phyloP scores from a whole-genome alignment of 1,140 invertebrate species.

The Diorhabda sublineata region DNA sequence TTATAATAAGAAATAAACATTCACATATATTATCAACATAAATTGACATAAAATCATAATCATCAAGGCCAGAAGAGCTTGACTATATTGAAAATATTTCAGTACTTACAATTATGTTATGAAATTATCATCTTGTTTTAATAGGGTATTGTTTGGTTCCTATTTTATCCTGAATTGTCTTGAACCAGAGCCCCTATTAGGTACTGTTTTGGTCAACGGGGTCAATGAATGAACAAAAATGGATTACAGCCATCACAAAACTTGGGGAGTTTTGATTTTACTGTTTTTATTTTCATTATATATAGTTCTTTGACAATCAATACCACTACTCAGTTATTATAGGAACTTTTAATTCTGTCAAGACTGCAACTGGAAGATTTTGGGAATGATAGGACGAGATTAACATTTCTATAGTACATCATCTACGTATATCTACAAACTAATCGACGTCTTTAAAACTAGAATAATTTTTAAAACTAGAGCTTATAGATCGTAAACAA shows the following conservation, averaged over 20 bases:
- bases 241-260: neutral
- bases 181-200: constrained; percentile 7
- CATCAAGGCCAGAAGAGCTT: neutral
- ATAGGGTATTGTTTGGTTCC: neutral
- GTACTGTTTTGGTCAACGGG: constrained; percentile 15
- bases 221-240: constrained; percentile 4
- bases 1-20: constrained; percentile 1
- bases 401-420: too few species aligned
- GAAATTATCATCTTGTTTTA: neutral
- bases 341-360: too few species aligned
- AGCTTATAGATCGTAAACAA: too few species aligned
- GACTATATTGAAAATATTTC: constrained; percentile 4
- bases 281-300: neutral
- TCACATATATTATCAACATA: constrained; percentile 3
- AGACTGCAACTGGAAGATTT: too few species aligned
- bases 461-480: too few species aligned
- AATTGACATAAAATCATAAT: neutral
- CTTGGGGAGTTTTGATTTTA: neutral
- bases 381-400: too few species aligned
- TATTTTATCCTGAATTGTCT: neutral
- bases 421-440: too few species aligned
- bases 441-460: too few species aligned
- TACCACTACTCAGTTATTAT: too few species aligned
- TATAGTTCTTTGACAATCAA: too few species aligned
- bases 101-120: constrained; percentile 10